These are phyloP conservation scores for Sebastes hubbsi DNA, from an alignment of 2,797 vertebrate species.

Conservation along the genomic window DNA sequence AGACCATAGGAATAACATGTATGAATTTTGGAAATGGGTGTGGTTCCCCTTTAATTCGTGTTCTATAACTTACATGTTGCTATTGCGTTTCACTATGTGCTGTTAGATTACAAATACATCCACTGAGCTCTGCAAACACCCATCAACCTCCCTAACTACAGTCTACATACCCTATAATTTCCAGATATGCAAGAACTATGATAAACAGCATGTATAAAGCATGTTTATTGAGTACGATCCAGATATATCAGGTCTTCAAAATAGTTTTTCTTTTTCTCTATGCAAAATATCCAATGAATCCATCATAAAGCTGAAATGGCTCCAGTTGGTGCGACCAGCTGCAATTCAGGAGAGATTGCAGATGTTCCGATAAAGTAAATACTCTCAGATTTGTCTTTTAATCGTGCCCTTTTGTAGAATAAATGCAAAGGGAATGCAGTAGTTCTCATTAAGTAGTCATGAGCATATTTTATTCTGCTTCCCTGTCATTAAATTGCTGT, in stretches of 20 bases:
- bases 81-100: slow-evolving; percentile 3
- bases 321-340: not conserved
- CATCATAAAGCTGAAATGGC: slow-evolving; percentile 5
- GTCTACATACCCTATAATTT: not conserved
- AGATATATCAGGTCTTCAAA: not conserved
- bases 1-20: not conserved
- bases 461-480: not conserved
- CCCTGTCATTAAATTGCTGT: slow-evolving; percentile 1
- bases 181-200: not conserved
- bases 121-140: not conserved
- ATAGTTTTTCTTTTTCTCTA: not conserved
- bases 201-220: slow-evolving; percentile 17
- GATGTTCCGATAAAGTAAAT: not conserved
- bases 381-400: slow-evolving; percentile 4
- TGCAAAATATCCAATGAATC: slow-evolving; percentile 1
- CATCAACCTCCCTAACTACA: not conserved
- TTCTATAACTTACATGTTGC: not conserved
- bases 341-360: not conserved
- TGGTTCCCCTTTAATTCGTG: not conserved
- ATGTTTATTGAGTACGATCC: slow-evolving; percentile 9
- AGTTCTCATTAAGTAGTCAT: slow-evolving; percentile 1
- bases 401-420: not conserved
- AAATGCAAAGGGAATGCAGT: not conserved
- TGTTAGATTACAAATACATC: not conserved
- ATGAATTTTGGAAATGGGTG: not conserved